These are phyloP conservation scores for Austrolebias charrua DNA, from an alignment of 2,797 vertebrate genomes.

Conservation along the genomic window DNA sequence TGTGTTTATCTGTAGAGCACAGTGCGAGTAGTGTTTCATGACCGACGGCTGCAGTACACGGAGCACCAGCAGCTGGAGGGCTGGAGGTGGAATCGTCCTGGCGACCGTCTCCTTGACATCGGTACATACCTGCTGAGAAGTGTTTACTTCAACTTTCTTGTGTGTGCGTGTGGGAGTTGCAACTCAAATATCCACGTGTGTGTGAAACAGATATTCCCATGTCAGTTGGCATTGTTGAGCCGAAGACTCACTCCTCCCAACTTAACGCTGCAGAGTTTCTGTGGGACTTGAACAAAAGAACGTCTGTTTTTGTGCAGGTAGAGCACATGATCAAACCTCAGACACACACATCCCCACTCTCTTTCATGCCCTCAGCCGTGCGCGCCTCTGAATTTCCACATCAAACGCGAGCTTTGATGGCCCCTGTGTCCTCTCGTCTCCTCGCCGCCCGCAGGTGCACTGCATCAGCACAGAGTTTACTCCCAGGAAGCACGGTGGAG, in stretches of 20 bases:
- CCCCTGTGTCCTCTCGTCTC: not conserved
- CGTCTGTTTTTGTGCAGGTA: conserved; percentile 97
- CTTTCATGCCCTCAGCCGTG: conserved; percentile 18
- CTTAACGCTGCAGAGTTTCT: conserved; percentile 96
- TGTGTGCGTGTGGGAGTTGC: conserved; percentile 19
- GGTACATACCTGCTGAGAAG: conserved; percentile 60
- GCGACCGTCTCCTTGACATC: conserved; percentile 86
- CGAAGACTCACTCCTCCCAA: conserved; percentile 91
- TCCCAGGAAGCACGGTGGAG: conserved; percentile 93
- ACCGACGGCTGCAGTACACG: conserved; percentile 83
- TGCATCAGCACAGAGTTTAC: conserved; percentile 99
- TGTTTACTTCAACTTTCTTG: conserved; percentile 20
- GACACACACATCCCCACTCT: not conserved
- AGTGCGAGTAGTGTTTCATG: conserved; percentile 83
- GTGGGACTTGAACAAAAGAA: conserved; percentile 94
- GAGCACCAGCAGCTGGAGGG: conserved; percentile 88
- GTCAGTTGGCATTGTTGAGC: conserved; percentile 95
- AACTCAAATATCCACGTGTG: conserved; percentile 27
- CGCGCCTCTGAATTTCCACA: conserved; percentile 19
- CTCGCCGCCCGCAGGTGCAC: conserved; percentile 82
- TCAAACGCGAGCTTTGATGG: conserved; percentile 34
- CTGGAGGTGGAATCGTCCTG: conserved; percentile 85
- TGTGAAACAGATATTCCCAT: conserved; percentile 89
- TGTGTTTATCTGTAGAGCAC: conserved; percentile 74
- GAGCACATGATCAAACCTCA: conserved; percentile 10